Conservation (phyloP, 2,888 invertebrate species). For the Bruchidius siliquastri region DNA sequence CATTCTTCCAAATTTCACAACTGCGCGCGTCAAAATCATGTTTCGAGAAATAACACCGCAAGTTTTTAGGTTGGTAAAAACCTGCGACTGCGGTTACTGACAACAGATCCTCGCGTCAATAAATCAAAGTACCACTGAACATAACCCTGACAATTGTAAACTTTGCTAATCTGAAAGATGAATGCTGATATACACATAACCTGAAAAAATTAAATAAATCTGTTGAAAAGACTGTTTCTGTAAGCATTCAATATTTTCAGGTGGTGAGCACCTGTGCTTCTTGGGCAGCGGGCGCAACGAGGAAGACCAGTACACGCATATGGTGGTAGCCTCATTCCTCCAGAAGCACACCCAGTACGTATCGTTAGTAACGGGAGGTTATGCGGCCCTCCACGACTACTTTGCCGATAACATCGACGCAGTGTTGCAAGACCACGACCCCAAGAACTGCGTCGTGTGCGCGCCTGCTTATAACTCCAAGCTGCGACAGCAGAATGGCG, state of each 20-base stretch:
- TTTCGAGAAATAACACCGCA: too few relatives aligned
- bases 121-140: too few relatives aligned
- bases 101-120: too few relatives aligned
- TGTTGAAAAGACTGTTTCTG: background rate
- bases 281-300: conserved; percentile 91
- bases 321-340: conserved; percentile 96
- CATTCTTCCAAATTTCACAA: too few relatives aligned
- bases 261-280: conserved; percentile 85
- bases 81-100: too few relatives aligned
- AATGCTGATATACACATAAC: too few relatives aligned
- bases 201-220: too few relatives aligned
- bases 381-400: conserved; percentile 76
- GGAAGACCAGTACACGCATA: conserved; percentile 93
- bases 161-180: too few relatives aligned
- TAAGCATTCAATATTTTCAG: conserved; percentile 25
- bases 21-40: too few relatives aligned
- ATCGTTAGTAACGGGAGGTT: conserved; percentile 88
- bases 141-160: too few relatives aligned
- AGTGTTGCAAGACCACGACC: conserved; percentile 81
- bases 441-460: conserved; percentile 77
- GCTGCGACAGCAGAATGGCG: conserved; percentile 26
- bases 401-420: conserved; percentile 76
- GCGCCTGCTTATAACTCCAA: conserved; percentile 47
- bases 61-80: too few relatives aligned
- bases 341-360: conserved; percentile 92